Percentiles rank a stretch among this genome's conserved stretches.
Conservation (phyloP, 2,113 vertebrate genomes). For the Sitta europaea region DNA sequence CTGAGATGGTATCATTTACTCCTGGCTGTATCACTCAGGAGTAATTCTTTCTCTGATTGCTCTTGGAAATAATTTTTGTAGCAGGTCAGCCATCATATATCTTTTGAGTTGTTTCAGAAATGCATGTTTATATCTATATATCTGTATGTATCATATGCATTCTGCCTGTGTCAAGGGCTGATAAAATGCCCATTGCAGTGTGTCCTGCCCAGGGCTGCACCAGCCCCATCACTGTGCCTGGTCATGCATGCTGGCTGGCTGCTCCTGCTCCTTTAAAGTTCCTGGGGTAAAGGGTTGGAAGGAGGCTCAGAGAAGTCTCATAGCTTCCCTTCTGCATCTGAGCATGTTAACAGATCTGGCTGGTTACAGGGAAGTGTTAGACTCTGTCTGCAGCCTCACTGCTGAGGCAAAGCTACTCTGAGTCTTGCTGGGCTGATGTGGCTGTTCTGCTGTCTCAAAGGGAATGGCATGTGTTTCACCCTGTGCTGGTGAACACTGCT, state of each 20-base stretch:
- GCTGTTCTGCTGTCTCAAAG: neutral
- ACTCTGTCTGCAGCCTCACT: neutral
- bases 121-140: neutral
- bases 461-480: neutral
- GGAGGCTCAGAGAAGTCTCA: rapidly evolving
- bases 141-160: neutral
- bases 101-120: neutral
- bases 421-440: neutral
- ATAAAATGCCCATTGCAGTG: neutral
- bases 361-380: neutral
- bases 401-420: neutral
- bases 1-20: neutral
- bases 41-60: neutral
- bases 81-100: neutral
- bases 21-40: neutral
- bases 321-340: neutral
- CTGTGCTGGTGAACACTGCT: neutral
- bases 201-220: neutral
- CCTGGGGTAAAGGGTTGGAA: neutral
- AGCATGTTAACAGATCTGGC: neutral
- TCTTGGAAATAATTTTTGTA: neutral
- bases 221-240: neutral
- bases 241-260: rapidly evolving
- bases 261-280: neutral
- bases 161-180: neutral